Conservation (phyloP, 2,797 vertebrate species). For the Enoplosus armatus region DNA sequence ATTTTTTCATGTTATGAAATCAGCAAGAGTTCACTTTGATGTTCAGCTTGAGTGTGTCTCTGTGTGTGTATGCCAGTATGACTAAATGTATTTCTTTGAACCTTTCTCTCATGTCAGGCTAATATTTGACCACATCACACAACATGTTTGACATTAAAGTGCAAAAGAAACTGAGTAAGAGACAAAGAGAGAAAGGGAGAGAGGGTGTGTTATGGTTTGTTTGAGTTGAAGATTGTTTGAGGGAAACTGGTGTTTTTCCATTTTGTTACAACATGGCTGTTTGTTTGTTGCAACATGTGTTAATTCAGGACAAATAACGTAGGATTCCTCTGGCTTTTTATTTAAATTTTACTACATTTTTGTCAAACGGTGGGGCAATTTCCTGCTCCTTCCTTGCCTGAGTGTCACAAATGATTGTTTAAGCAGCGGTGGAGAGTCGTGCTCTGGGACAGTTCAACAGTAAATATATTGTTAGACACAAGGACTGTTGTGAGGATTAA, state of each 20-base stretch:
- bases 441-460: constrained; percentile 7
- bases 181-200: too few species aligned
- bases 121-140: constrained; percentile 55
- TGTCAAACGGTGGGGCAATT: background rate
- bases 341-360: constrained; percentile 7
- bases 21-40: constrained; percentile 46
- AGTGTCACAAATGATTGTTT: constrained; percentile 3
- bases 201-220: background rate
- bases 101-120: constrained; percentile 36
- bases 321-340: background rate
- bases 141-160: constrained; percentile 36
- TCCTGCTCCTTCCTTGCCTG: background rate
- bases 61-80: constrained; percentile 26
- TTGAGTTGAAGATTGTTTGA: constrained; percentile 14
- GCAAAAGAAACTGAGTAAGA: background rate
- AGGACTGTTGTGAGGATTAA: constrained; percentile 16
- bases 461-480: constrained; percentile 18
- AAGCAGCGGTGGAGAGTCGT: constrained; percentile 10
- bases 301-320: constrained; percentile 1
- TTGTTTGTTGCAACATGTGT: constrained; percentile 21
- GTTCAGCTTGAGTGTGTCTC: constrained; percentile 14
- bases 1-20: constrained; percentile 26
- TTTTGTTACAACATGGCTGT: constrained; percentile 2
- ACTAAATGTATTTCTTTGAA: constrained; percentile 50
- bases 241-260: constrained; percentile 27